Conservation (phyloP, 2,797 vertebrate genomes). For the Rhinophrynus dorsalis region DNA sequence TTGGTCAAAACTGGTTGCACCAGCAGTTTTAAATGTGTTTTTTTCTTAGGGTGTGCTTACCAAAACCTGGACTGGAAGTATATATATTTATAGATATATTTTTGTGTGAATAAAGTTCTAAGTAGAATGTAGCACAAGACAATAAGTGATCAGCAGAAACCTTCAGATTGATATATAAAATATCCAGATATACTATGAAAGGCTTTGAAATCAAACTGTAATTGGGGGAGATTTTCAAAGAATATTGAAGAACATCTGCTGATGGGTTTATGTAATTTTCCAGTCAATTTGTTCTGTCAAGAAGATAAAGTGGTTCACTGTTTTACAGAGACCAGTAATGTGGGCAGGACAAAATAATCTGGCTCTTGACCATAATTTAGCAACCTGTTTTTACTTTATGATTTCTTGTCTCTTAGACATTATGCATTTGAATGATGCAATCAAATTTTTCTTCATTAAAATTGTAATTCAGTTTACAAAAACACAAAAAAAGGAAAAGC, state of each 20-base stretch:
- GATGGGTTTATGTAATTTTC: constrained; percentile 76
- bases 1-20: too few species aligned
- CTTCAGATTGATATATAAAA: constrained; percentile 46
- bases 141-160: constrained; percentile 54
- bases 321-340: constrained; percentile 68
- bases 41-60: too few species aligned
- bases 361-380: constrained; percentile 55
- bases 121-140: constrained; percentile 32
- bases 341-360: constrained; percentile 43
- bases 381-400: constrained; percentile 34
- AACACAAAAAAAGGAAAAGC: not conserved
- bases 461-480: not conserved
- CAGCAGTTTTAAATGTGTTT: too few species aligned
- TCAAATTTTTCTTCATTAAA: constrained; percentile 2
- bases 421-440: not conserved
- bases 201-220: constrained; percentile 60
- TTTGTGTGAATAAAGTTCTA: too few species aligned
- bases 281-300: constrained; percentile 80
- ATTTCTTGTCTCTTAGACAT: not conserved
- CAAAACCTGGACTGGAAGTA: too few species aligned
- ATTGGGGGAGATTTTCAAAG: constrained; percentile 69
- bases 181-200: constrained; percentile 57
- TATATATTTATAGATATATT: too few species aligned
- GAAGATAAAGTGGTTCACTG: constrained; percentile 75
- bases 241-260: constrained; percentile 76